Percentiles rank a stretch among this genome's conserved stretches.
Evolutionary conservation across 2,888 invertebrate genomes (phyloP).

Genomic region (Euplexia lucipara): DNA sequence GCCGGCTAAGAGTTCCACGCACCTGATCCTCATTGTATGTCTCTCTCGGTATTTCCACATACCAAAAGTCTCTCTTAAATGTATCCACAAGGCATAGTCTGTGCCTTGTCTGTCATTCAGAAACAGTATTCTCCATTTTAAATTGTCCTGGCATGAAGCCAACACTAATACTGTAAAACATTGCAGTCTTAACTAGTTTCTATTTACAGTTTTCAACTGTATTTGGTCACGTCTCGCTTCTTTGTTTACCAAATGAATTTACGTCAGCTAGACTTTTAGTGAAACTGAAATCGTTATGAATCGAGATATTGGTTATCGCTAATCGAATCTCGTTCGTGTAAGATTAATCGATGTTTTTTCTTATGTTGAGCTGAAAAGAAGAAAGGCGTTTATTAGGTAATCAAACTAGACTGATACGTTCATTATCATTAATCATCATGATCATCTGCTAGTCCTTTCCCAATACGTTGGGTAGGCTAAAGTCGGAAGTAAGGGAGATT

Average conservation of each 20-base stretch:
- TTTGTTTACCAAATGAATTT: conserved; percentile 39
- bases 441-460: not conserved
- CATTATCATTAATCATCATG: not conserved
- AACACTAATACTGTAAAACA: conserved; percentile 32
- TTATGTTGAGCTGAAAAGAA: not conserved
- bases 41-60: too few relatives aligned
- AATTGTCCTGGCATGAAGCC: conserved; percentile 23
- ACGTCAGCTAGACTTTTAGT: conserved; percentile 32
- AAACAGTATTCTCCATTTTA: conserved; percentile 10
- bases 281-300: conserved; percentile 27
- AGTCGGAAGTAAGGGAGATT: too few relatives aligned
- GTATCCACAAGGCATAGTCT: not conserved
- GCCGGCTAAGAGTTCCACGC: too few relatives aligned
- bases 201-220: conserved; percentile 43
- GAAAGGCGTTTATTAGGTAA: not conserved
- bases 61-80: too few relatives aligned
- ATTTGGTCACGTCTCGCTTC: conserved; percentile 25
- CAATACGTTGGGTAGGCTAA: not conserved
- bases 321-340: conserved; percentile 32
- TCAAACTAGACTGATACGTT: not conserved
- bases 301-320: conserved; percentile 17
- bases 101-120: not conserved
- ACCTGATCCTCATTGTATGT: too few relatives aligned
- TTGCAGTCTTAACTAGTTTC: conserved; percentile 10
- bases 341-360: conserved; percentile 4